Evolutionary conservation across 2,113 vertebrate species (phyloP), one percentile per base, ranked within the genome.

Genomic region (Regulus satrapa): DNA sequence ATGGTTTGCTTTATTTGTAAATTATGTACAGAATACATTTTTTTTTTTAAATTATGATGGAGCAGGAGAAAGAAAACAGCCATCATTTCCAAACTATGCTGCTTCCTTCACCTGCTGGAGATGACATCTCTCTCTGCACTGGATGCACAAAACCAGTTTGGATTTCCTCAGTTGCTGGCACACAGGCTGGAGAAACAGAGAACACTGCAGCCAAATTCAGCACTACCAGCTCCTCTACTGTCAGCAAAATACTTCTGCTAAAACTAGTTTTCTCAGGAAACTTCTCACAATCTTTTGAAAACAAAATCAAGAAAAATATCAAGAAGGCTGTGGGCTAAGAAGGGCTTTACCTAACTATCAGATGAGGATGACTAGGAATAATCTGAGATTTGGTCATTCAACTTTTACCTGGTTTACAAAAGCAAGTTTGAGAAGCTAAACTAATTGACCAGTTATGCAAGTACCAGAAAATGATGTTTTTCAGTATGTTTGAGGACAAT

Each of bases 21-120:
- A 97, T 98, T 98, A 98, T 98, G 95, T 98, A 98, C 97, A 98
- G 98, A 98, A 98, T 98, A 98, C 96, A 41, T 56, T 82, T 58
- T 92, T 94, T 92, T 94, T 82, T 83, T 49, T 94, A 62, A 81
- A 94, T 97, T 95, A 97, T 4, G 94, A 97, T 80, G 96, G 96
- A 92, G 94, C 94, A 82, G 92, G 96, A 93, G 89, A 94, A 93
- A 96, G 88, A 92, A 87, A 78, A 91, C 94, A 96, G 92, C 83
- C 63, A 24, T 77, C 12, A 51, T 68, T 95, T 96, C 96, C 95
- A 96, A 89, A 89, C 85, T 36, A 8, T 14, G 95, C 96, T 97
- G 72, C 72, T 91, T 46, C 48, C 78, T 92, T 75, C 58, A 56
- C 97, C 92, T 97, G 96, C 28, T 84, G 92, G 97, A 98, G 97